Conservation (phyloP, 2,888 invertebrate genomes). For the Coelopa pilipes region DNA sequence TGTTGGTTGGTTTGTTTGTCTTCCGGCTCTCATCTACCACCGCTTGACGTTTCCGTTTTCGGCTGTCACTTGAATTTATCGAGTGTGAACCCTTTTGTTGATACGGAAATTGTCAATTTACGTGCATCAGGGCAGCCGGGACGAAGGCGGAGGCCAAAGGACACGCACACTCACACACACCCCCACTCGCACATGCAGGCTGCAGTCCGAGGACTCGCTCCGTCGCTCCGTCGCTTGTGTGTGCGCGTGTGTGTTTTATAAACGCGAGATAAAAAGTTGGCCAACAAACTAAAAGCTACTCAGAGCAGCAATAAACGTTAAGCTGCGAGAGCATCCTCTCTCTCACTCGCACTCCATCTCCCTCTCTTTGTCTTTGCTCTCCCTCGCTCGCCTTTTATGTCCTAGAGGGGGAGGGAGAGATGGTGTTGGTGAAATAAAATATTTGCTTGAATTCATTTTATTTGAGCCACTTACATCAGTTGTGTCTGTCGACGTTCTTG, state of each 20-base stretch:
- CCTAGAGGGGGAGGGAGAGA: too few species aligned
- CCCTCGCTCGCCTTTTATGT: too few species aligned
- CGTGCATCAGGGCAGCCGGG: background rate
- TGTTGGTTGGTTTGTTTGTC: background rate
- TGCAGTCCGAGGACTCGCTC: too few species aligned
- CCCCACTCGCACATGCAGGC: too few species aligned
- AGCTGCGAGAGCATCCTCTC: background rate
- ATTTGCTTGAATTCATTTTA: conserved; percentile 18
- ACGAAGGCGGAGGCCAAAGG: background rate
- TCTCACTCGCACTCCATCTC: too few species aligned
- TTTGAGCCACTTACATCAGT: conserved; percentile 5
- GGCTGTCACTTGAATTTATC: conserved; percentile 13
- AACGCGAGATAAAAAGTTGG: background rate
- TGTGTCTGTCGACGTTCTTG: background rate
- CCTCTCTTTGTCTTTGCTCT: background rate
- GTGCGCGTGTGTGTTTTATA: background rate
- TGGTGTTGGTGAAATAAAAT: conserved; percentile 6
- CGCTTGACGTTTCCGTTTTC: conserved; percentile 2
- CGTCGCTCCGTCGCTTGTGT: background rate
- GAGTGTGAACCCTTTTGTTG: conserved; percentile 18
- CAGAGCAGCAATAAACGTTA: too few species aligned
- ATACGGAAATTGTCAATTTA: conserved; percentile 24
- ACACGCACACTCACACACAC: conserved; percentile 6
- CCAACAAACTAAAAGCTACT: too few species aligned
- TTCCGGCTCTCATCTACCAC: background rate